Percentiles rank a stretch among this genome's conserved stretches.
Evolutionary conservation across 2,113 vertebrate genomes (phyloP).

Genomic region (Equus quagga): DNA sequence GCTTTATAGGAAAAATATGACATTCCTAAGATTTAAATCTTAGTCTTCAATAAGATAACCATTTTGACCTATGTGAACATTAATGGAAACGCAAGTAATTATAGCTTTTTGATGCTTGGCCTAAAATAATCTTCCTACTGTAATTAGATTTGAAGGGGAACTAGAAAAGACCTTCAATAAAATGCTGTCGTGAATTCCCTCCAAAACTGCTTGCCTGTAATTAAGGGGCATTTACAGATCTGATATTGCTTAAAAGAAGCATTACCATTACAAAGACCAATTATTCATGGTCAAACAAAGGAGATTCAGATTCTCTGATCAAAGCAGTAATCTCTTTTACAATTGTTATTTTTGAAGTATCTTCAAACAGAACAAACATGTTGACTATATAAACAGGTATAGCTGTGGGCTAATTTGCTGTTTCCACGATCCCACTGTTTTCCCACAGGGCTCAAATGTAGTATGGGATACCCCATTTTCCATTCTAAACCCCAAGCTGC

Average conservation of each 20-base stretch:
- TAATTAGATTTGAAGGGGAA: slow-evolving; percentile 85
- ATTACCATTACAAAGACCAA: slow-evolving; percentile 88
- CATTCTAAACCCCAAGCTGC: not conserved
- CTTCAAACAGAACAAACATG: slow-evolving; percentile 85
- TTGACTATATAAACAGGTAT: slow-evolving; percentile 83
- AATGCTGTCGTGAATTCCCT: slow-evolving; percentile 86
- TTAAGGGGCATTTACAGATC: slow-evolving; percentile 88
- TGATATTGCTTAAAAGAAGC: slow-evolving; percentile 87
- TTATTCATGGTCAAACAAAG: slow-evolving; percentile 89
- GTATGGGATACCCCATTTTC: not conserved
- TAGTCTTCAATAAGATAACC: slow-evolving; percentile 47
- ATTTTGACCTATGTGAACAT: slow-evolving; percentile 42
- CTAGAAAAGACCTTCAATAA: slow-evolving; percentile 86
- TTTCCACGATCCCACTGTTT: slow-evolving; percentile 70
- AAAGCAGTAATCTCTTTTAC: slow-evolving; percentile 87
- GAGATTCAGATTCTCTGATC: slow-evolving; percentile 87
- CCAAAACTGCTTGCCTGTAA: slow-evolving; percentile 87
- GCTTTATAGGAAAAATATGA: not conserved
- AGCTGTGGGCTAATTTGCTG: slow-evolving; percentile 79
- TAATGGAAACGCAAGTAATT: slow-evolving; percentile 75
- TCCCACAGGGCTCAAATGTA: slow-evolving; percentile 61
- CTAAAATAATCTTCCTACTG: slow-evolving; percentile 83
- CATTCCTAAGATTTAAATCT: slow-evolving; percentile 29
- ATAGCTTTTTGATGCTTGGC: slow-evolving; percentile 79
- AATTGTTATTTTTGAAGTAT: slow-evolving; percentile 88